Conservation (phyloP, 1,140 invertebrate genomes). For the Thalassaphorura encarpata region DNA sequence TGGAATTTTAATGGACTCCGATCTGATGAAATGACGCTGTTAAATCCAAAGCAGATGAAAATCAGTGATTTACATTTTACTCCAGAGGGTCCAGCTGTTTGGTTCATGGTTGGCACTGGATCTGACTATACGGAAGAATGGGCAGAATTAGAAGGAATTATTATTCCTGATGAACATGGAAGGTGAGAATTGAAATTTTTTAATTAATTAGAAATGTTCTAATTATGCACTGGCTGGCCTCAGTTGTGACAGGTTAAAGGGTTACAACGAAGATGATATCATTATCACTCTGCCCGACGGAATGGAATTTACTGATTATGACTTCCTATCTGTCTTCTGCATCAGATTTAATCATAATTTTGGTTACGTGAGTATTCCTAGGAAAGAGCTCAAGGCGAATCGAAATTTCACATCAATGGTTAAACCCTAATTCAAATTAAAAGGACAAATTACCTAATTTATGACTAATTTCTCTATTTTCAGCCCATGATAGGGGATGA, state of each 20-base stretch:
- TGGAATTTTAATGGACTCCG: conserved; percentile 1
- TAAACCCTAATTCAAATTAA: too few species aligned
- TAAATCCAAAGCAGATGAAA: conserved; percentile 22
- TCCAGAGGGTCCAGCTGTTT: conserved; percentile 26
- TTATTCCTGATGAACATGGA: conserved; percentile 30
- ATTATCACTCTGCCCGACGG: conserved; percentile 19
- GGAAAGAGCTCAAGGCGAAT: too few species aligned
- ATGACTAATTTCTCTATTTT: too few species aligned
- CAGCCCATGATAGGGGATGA: too few species aligned
- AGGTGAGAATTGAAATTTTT: conserved; percentile 1
- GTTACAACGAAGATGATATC: conserved; percentile 21
- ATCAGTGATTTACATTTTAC: conserved; percentile 20
- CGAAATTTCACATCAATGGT: too few species aligned
- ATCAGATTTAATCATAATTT: conserved; percentile 31
- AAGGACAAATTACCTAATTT: too few species aligned
- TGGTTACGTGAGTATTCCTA: conserved; percentile 24
- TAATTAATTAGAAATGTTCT: neutral
- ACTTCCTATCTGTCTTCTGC: conserved; percentile 27
- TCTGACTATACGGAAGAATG: conserved; percentile 18
- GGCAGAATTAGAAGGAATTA: conserved; percentile 20
- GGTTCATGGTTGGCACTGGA: conserved; percentile 27
- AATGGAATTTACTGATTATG: conserved; percentile 28
- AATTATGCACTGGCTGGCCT: neutral
- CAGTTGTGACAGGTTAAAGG: conserved; percentile 19
- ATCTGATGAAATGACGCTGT: conserved; percentile 11